These are phyloP conservation scores for Lutraria lutraria DNA, from an alignment of 2,888 invertebrate genomes.

Conservation along the genomic window DNA sequence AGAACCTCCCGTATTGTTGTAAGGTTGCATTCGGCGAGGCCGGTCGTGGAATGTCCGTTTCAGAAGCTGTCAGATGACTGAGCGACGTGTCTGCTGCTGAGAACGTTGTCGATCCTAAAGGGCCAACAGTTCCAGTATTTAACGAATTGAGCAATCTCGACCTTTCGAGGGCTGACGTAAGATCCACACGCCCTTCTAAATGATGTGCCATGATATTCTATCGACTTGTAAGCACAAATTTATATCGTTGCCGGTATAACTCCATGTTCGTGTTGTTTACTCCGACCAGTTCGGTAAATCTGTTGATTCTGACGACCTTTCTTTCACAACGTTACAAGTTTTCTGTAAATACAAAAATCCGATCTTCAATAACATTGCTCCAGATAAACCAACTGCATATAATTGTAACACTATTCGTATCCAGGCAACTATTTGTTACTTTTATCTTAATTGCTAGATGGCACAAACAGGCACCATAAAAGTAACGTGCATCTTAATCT, in stretches of 20 bases:
- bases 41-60: constrained; percentile 51
- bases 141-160: constrained; percentile 55
- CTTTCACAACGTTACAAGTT: not conserved
- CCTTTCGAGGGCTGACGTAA: constrained; percentile 61
- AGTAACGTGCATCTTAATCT: not conserved
- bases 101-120: constrained; percentile 49
- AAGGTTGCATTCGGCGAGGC: constrained; percentile 55
- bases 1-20: constrained; percentile 53
- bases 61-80: constrained; percentile 45
- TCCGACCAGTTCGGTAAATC: not conserved
- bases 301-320: not conserved
- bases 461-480: not conserved
- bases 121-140: constrained; percentile 54
- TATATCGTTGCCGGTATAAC: not conserved
- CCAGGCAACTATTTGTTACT: not conserved
- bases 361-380: not conserved
- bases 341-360: not conserved
- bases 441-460: not conserved
- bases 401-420: not conserved
- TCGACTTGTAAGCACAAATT: not conserved
- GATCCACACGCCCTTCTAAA: constrained; percentile 65
- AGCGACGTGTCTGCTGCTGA: constrained; percentile 47
- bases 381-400: not conserved
- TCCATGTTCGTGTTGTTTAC: not conserved
- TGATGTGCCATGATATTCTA: constrained; percentile 43